A percentile compares a stretch with the other conserved stretches of the same genome.
These are phyloP conservation scores for Trisateles emortualis DNA, from an alignment of 2,888 invertebrate genomes.

Conservation along the genomic window DNA sequence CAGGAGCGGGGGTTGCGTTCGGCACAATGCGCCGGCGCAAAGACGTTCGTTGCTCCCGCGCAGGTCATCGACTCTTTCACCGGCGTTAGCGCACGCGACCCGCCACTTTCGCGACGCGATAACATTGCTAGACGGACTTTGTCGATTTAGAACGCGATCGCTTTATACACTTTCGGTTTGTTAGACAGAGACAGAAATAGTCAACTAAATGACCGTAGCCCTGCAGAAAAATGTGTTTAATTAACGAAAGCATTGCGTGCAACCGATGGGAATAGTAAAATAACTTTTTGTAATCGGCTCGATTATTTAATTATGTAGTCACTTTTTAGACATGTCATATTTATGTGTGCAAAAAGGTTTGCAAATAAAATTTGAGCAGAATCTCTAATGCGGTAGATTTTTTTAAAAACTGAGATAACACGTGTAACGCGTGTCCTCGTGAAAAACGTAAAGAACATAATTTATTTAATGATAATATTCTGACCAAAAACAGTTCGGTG, in stretches of 20 bases:
- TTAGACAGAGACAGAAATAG: constrained; percentile 36
- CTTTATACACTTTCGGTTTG: constrained; percentile 22
- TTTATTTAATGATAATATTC: neutral
- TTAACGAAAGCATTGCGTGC: constrained; percentile 54
- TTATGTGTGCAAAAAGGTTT: too few species aligned
- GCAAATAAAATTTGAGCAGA: neutral
- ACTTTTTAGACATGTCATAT: too few species aligned
- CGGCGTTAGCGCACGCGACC: constrained; percentile 76
- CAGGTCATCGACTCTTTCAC: constrained; percentile 84
- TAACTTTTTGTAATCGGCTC: constrained; percentile 31
- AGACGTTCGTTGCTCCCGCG: constrained; percentile 86
- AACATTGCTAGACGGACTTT: constrained; percentile 62
- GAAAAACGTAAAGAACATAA: neutral
- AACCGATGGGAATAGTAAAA: constrained; percentile 23
- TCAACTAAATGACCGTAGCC: constrained; percentile 46
- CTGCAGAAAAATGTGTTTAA: constrained; percentile 51
- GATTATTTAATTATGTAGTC: constrained; percentile 11
- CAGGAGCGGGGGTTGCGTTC: constrained; percentile 59
- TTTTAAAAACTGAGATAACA: neutral
- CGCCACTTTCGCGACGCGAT: constrained; percentile 80
- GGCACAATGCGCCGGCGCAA: constrained; percentile 74
- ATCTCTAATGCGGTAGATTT: neutral
- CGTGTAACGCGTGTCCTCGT: neutral
- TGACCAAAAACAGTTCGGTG: neutral
- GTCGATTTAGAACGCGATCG: constrained; percentile 60